Percentiles rank a stretch among this genome's conserved stretches.
Evolutionary conservation across 2,888 invertebrate species (phyloP).

Genomic region (Phortica magna): DNA sequence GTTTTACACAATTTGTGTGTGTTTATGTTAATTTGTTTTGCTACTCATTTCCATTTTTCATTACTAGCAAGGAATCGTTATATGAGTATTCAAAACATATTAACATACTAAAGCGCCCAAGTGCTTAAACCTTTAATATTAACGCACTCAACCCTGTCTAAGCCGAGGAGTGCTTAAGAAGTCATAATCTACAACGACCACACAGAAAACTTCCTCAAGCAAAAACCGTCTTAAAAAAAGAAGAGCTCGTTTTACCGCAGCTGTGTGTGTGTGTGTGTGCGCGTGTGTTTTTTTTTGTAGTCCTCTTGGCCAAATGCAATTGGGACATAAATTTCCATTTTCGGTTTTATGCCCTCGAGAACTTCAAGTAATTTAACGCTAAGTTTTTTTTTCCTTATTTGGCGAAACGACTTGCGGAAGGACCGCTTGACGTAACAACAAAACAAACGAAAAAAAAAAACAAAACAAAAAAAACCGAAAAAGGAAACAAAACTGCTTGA

Average conservation of each 20-base stretch:
- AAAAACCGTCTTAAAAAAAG: not conserved
- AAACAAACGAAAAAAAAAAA: slow-evolving; percentile 1
- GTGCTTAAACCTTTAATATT: slow-evolving; percentile 16
- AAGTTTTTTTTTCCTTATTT: slow-evolving; percentile 52
- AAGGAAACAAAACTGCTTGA: slow-evolving; percentile 32
- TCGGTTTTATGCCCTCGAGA: slow-evolving; percentile 69
- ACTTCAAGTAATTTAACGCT: slow-evolving; percentile 69
- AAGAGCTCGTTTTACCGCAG: not conserved
- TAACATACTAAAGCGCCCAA: not conserved
- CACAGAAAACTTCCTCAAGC: slow-evolving; percentile 49
- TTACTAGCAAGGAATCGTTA: not conserved
- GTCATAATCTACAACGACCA: slow-evolving; percentile 63
- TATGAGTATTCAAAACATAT: not conserved
- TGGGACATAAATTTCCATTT: slow-evolving; percentile 73
- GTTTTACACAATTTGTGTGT: slow-evolving; percentile 26
- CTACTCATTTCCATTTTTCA: too few species aligned
- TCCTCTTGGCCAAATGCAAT: slow-evolving; percentile 57
- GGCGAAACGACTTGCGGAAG: slow-evolving; percentile 40
- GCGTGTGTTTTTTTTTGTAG: not conserved
- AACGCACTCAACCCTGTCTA: not conserved
- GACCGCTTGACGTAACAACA: not conserved
- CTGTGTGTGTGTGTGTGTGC: not conserved
- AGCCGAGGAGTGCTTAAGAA: slow-evolving; percentile 30
- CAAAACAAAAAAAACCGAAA: not conserved
- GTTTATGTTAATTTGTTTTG: slow-evolving; percentile 31